These are phyloP conservation scores for Platygyra sinensis DNA, from an alignment of 64 coral and sea anemone species.

Conservation along the genomic window DNA sequence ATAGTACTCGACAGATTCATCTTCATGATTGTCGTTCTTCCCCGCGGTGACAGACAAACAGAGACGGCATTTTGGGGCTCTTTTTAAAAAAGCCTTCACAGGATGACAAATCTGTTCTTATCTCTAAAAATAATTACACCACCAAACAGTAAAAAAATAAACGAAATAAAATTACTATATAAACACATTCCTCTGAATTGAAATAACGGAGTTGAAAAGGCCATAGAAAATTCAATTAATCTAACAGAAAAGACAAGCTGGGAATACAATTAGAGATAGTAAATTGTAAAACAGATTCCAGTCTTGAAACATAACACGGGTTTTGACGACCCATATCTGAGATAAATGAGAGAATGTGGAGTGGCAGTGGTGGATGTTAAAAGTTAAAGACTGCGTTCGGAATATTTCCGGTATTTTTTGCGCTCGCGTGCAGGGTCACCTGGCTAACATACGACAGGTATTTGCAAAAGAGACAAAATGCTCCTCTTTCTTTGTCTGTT, in stretches of 20 bases:
- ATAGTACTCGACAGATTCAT: no score
- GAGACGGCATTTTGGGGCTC: no score
- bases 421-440: not conserved
- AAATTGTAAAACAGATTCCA: not conserved
- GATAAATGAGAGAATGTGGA: not conserved
- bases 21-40: no score
- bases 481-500: not conserved
- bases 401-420: not conserved
- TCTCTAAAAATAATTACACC: no score
- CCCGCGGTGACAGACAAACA: no score
- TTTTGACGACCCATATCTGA: not conserved
- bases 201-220: no score
- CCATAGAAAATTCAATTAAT: no score
- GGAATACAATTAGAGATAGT: not conserved
- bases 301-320: slow-evolving; percentile 14
- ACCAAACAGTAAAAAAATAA: no score
- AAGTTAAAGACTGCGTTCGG: not conserved
- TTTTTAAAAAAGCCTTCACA: no score
- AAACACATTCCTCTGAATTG: no score
- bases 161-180: no score
- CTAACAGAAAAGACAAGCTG: not conserved
- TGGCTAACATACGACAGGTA: not conserved
- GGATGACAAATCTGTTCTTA: no score
- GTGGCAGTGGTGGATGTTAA: not conserved
- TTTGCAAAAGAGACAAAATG: not conserved